Evolutionary conservation across 2,888 invertebrate species (phyloP), one percentile per base, ranked within the genome.

Genomic region (Sialis lutaria): DNA sequence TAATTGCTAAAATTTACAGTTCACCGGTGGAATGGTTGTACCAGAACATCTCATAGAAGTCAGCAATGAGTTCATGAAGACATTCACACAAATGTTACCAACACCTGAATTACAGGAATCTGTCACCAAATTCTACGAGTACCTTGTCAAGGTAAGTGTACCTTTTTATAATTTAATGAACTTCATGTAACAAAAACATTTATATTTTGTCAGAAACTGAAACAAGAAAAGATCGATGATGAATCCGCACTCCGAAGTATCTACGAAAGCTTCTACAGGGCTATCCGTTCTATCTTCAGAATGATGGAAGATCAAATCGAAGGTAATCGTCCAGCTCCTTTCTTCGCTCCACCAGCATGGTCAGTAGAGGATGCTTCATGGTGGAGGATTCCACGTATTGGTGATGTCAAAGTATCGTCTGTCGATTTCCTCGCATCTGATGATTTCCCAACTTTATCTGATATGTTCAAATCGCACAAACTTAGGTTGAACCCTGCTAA

Each of bases 61-160:
- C 0, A 49, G 79, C 8, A 66, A 71, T 35, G 77, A 78, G 50
- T 52, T 74, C 0, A 68, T 74, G 51, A 65, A 64, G 2, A 67
- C 73, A 4, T 45, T 81, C 13, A 73, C 74, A 42, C 69, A 70
- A 7, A 56, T 77, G 7, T 58, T 82, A 43, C 79, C 82, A 5
- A 77, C 78, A 0, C 68, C 71, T 1, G 84, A 86, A 57, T 59
- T 76, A 5, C 72, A 67, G 49, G 70, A 74, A 12, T 71, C 86
- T 53, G 61, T 79, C 35, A 69, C 73, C 40, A 67, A 73, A 9
- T 57, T 79, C 39, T 69, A 72, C 50, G 64, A 68, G 6, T 87
- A 85, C 60, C 55, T 82, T 2, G 66, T 74, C 49, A 77, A 77
- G 73, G 77, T 78, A 61, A 55, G 48, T 44, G 4, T 47, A 12